Conservation (phyloP, 2,797 vertebrate species). For the Characodon lateralis region DNA sequence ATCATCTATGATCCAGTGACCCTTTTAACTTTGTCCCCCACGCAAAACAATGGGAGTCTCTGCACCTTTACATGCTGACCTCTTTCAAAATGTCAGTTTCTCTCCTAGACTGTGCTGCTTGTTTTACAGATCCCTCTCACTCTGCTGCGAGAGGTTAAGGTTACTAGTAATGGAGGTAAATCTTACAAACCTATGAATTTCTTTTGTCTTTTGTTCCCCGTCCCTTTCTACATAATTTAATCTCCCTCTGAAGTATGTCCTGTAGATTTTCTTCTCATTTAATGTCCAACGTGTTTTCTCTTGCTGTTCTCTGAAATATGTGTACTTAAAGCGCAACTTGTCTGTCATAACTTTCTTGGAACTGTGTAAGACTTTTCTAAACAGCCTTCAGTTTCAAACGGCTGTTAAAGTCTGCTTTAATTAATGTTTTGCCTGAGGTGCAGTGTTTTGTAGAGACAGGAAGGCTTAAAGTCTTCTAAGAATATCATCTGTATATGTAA, state of each 20-base stretch:
- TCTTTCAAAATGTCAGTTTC: slow-evolving; percentile 82
- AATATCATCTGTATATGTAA: slow-evolving; percentile 38
- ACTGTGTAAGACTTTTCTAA: slow-evolving; percentile 19
- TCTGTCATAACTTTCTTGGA: slow-evolving; percentile 30
- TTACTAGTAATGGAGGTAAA: slow-evolving; percentile 83
- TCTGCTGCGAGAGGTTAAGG: slow-evolving; percentile 85
- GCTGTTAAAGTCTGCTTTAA: slow-evolving; percentile 36
- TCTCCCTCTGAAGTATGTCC: slow-evolving; percentile 37
- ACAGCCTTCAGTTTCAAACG: slow-evolving; percentile 24
- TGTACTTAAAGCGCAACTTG: slow-evolving; percentile 35
- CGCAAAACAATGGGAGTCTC: slow-evolving; percentile 59
- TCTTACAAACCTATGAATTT: slow-evolving; percentile 73
- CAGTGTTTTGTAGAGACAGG: slow-evolving; percentile 19
- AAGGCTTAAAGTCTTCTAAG: slow-evolving; percentile 4
- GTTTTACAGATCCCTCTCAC: slow-evolving; percentile 87
- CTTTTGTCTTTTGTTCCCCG: slow-evolving; percentile 47
- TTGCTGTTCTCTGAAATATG: slow-evolving; percentile 36
- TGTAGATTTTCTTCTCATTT: slow-evolving; percentile 41
- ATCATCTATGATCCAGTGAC: slow-evolving; percentile 27
- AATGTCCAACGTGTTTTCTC: slow-evolving; percentile 45
- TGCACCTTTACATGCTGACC: slow-evolving; percentile 79
- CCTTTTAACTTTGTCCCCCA: slow-evolving; percentile 25
- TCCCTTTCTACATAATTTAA: slow-evolving; percentile 36
- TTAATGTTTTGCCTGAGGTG: slow-evolving; percentile 38
- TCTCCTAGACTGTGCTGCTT: slow-evolving; percentile 85